phyloP scores from a whole-genome alignment of 2,888 invertebrate species.

The Troides helena region DNA sequence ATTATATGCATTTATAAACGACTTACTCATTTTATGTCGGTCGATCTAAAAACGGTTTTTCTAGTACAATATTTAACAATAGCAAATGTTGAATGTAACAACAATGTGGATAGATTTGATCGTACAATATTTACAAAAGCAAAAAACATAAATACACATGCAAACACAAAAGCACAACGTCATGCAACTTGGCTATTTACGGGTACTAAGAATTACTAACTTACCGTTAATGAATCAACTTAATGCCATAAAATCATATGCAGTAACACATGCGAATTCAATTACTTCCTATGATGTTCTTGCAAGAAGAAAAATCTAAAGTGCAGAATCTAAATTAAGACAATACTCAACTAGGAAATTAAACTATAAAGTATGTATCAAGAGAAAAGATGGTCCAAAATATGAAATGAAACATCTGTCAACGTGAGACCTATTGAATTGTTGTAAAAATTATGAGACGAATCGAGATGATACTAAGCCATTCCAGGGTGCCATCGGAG shows the following conservation, averaged over 20 bases:
- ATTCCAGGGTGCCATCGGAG: slow-evolving; percentile 77
- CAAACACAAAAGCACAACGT: slow-evolving; percentile 12
- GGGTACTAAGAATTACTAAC: slow-evolving; percentile 32
- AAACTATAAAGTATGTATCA: slow-evolving; percentile 62
- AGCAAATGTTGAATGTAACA: background rate
- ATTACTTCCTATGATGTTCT: slow-evolving; percentile 56
- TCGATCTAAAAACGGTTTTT: background rate
- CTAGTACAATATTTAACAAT: background rate
- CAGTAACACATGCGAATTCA: slow-evolving; percentile 57
- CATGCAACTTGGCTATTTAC: slow-evolving; percentile 19
- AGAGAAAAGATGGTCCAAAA: slow-evolving; percentile 68
- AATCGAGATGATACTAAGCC: slow-evolving; percentile 75
- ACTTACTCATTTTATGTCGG: background rate
- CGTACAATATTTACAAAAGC: background rate
- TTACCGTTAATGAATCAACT: slow-evolving; percentile 44
- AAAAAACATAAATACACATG: background rate
- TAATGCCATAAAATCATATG: slow-evolving; percentile 35
- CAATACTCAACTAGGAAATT: slow-evolving; percentile 58
- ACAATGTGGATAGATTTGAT: slow-evolving; percentile 1
- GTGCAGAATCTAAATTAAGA: slow-evolving; percentile 73
- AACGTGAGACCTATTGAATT: slow-evolving; percentile 62
- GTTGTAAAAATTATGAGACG: slow-evolving; percentile 63
- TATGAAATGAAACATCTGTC: slow-evolving; percentile 62
- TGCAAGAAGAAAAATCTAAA: slow-evolving; percentile 67
- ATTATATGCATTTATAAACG: background rate